A percentile compares a stretch with the other conserved stretches of the same genome.
phyloP scores from a whole-genome alignment of 2,113 vertebrate species.

The Neofelis nebulosa region DNA sequence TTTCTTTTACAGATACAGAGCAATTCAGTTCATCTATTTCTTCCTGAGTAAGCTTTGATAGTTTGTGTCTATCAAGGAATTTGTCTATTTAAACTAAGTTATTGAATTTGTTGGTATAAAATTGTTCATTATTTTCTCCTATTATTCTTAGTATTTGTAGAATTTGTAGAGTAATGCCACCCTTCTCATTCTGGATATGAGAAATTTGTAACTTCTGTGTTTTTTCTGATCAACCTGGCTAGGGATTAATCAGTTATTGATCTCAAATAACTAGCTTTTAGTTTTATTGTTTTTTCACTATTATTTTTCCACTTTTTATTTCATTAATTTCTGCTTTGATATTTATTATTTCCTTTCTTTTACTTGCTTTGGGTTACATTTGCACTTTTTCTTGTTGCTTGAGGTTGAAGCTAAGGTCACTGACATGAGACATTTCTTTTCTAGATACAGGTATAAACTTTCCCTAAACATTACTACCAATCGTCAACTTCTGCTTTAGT shows the following conservation, averaged over 20 bases:
- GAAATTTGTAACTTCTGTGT: background rate
- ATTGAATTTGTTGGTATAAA: background rate
- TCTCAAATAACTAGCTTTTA: background rate
- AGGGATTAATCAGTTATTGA: background rate
- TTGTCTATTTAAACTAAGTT: background rate
- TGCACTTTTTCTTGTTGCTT: background rate
- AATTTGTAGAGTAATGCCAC: background rate
- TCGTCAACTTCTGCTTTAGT: background rate
- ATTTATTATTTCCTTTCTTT: background rate
- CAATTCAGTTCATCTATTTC: background rate
- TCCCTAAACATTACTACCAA: background rate
- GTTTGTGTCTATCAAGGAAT: background rate
- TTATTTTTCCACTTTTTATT: background rate
- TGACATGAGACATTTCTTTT: background rate
- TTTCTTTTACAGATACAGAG: background rate
- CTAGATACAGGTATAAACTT: background rate
- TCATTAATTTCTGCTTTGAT: background rate
- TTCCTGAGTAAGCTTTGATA: background rate
- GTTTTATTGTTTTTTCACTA: background rate
- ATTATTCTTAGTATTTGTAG: background rate
- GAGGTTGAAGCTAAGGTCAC: background rate
- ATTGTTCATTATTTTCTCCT: background rate
- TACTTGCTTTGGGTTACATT: background rate
- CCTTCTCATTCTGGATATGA: background rate
- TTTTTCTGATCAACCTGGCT: background rate